A percentile compares a stretch with the other conserved stretches of the same genome.
These are phyloP conservation scores for Pteropus alecto DNA, from an alignment of 2,113 vertebrate species.

Conservation along the genomic window DNA sequence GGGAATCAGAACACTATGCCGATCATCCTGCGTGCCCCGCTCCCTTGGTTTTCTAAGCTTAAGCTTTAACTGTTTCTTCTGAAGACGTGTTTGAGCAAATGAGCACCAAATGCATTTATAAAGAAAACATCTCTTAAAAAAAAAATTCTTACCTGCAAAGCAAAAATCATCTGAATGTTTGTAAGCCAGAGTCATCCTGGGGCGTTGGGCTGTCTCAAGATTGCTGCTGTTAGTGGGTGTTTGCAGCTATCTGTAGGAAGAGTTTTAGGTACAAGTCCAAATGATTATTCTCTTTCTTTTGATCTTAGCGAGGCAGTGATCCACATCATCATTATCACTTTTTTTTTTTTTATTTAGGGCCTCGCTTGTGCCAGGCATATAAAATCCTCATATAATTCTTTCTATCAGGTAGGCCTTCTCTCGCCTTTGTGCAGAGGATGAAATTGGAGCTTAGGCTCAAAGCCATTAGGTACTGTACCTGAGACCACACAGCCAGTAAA, in stretches of 20 bases:
- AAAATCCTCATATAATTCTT: neutral
- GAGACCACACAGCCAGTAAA: neutral
- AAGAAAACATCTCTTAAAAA: neutral
- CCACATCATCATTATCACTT: neutral
- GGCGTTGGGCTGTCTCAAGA: neutral
- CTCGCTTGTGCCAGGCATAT: neutral
- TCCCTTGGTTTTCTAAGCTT: neutral
- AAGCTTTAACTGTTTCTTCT: neutral
- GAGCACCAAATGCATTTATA: neutral
- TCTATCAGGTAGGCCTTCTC: neutral
- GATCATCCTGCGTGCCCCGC: neutral
- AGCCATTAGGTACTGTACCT: neutral
- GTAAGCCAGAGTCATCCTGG: neutral
- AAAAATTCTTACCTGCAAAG: neutral
- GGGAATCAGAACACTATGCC: neutral
- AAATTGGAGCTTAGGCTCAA: neutral
- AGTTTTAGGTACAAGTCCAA: neutral
- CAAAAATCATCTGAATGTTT: neutral
- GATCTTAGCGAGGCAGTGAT: neutral
- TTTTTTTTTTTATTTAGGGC: neutral
- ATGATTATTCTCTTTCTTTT: neutral
- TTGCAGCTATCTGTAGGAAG: neutral
- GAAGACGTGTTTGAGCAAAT: conserved; percentile 5
- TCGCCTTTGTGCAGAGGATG: neutral
- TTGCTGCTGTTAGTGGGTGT: neutral